Conservation (phyloP, 2,113 vertebrate genomes). For the Telmatochromis sp. region DNA sequence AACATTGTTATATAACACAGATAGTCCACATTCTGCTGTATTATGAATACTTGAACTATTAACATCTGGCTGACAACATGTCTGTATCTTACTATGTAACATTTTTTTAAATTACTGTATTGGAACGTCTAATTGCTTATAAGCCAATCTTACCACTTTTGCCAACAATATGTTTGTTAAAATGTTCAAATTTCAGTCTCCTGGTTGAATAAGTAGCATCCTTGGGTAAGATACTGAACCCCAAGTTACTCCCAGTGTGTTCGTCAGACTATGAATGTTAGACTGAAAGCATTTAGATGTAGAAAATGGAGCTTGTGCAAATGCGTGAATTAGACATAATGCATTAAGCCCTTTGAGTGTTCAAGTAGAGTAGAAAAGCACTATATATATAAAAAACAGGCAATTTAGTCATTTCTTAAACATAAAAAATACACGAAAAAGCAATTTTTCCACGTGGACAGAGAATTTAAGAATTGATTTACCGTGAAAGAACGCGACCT, state of each 20-base stretch:
- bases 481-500: neutral
- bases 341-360: neutral
- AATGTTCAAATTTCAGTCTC: too few relatives aligned
- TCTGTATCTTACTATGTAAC: too few relatives aligned
- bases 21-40: too few relatives aligned
- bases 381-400: neutral
- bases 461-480: neutral
- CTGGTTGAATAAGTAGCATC: too few relatives aligned
- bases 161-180: too few relatives aligned
- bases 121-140: too few relatives aligned
- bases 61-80: too few relatives aligned
- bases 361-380: neutral
- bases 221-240: too few relatives aligned
- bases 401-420: neutral
- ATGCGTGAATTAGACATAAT: neutral
- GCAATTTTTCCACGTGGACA: neutral
- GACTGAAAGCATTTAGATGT: neutral
- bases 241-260: neutral
- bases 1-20: too few relatives aligned
- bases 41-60: too few relatives aligned
- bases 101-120: too few relatives aligned
- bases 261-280: neutral
- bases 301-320: neutral
- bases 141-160: too few relatives aligned
- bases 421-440: accelerated